Percentiles rank a stretch among this genome's conserved stretches.
phyloP scores from a whole-genome alignment of 2,797 vertebrate genomes.

The Enteromius mattozi region DNA sequence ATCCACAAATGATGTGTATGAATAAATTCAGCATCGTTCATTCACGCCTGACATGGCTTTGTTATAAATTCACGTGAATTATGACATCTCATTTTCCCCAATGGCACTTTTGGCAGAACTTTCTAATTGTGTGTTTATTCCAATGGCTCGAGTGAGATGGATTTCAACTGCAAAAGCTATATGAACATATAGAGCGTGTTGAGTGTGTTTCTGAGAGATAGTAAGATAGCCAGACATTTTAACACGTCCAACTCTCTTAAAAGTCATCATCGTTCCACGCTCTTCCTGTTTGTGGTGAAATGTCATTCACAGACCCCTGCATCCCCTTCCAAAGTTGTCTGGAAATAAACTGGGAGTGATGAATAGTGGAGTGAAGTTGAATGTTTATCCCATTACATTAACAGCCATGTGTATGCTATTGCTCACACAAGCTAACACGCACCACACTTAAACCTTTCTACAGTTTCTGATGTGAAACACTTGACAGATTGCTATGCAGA shows the following conservation, averaged over 20 bases:
- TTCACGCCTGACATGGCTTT: constrained; percentile 57
- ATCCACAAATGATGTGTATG: constrained; percentile 60
- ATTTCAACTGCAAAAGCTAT: constrained; percentile 65
- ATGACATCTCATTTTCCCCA: constrained; percentile 43
- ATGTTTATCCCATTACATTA: constrained; percentile 13
- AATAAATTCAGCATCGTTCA: constrained; percentile 62
- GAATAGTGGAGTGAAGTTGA: constrained; percentile 18
- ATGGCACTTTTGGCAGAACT: constrained; percentile 44
- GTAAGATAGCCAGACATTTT: background rate
- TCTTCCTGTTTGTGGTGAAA: constrained; percentile 33
- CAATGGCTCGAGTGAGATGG: constrained; percentile 70
- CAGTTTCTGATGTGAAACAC: background rate
- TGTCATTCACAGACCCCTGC: constrained; percentile 14
- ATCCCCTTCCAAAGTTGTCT: constrained; percentile 1
- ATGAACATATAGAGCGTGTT: constrained; percentile 52
- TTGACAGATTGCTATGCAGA: background rate
- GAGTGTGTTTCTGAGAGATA: background rate
- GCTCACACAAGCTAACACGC: background rate
- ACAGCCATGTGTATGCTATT: background rate
- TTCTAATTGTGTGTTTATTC: constrained; percentile 69
- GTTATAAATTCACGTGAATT: constrained; percentile 64
- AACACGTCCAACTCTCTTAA: constrained; percentile 32
- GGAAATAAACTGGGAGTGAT: constrained; percentile 16
- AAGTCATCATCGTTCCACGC: background rate
- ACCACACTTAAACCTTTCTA: background rate